Evolutionary conservation across 37 sponge, comb jelly and placozoan genomes (phyloP).

Genomic region (Trichoplax adhaerens): DNA sequence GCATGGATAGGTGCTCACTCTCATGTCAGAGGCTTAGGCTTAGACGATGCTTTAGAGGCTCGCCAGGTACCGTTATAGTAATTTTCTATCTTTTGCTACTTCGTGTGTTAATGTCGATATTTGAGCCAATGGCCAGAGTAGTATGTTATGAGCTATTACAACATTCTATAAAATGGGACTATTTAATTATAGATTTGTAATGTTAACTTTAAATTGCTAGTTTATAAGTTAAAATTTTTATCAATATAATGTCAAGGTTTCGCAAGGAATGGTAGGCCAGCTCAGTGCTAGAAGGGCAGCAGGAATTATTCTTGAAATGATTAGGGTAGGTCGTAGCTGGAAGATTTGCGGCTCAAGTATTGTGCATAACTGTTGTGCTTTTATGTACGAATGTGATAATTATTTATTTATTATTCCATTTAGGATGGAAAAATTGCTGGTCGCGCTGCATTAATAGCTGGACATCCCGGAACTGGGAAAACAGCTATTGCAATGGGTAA

Average conservation of each 20-base stretch:
- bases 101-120: background rate
- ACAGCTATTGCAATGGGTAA: constrained; percentile 97
- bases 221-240: constrained; percentile 5
- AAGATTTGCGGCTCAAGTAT: background rate
- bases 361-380: background rate
- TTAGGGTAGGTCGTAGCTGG: constrained; percentile 23
- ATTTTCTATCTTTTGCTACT: background rate
- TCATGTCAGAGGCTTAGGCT: constrained; percentile 89
- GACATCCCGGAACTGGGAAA: constrained; percentile 86
- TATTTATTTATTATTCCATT: background rate
- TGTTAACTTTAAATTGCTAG: background rate
- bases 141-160: background rate
- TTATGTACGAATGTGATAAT: background rate
- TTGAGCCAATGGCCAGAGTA: background rate
- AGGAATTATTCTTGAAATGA: constrained; percentile 83
- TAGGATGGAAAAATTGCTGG: constrained; percentile 95
- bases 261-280: constrained; percentile 98
- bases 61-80: constrained; percentile 32
- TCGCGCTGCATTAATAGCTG: constrained; percentile 80
- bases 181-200: background rate
- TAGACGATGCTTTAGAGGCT: constrained; percentile 93
- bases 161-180: background rate
- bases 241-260: constrained; percentile 20
- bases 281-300: constrained; percentile 68
- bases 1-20: constrained; percentile 76